phyloP scores from a whole-genome alignment of 2,113 vertebrate species.

The Oplegnathus fasciatus region DNA sequence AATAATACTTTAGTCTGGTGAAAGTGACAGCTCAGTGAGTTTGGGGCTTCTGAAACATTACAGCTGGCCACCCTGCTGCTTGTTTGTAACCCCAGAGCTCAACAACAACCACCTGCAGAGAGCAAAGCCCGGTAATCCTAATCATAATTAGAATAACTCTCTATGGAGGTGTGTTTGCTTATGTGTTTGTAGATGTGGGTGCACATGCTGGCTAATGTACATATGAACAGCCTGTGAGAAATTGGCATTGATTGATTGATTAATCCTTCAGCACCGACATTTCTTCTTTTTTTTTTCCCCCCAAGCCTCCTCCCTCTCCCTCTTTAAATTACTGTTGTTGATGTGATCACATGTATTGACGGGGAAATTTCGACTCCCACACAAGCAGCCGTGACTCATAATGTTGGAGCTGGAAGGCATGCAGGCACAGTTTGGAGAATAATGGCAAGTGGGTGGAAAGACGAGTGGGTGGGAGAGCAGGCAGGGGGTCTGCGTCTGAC shows the following conservation, averaged over 20 bases:
- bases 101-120: slow-evolving; percentile 6
- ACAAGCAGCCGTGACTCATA: slow-evolving; percentile 40
- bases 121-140: slow-evolving; percentile 1
- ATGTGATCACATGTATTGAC: slow-evolving; percentile 27
- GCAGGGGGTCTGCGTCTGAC: slow-evolving; percentile 27
- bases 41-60: background rate
- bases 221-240: background rate
- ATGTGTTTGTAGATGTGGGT: background rate
- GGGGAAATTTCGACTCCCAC: slow-evolving; percentile 25
- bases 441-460: slow-evolving; percentile 54
- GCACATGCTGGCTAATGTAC: too few relatives aligned
- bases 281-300: background rate
- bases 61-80: background rate
- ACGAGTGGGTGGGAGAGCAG: slow-evolving; percentile 21
- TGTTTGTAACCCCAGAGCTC: slow-evolving; percentile 6
- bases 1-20: background rate
- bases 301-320: background rate
- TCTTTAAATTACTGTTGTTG: slow-evolving; percentile 12
- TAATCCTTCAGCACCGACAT: background rate
- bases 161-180: background rate
- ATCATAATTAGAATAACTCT: background rate
- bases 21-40: background rate
- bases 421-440: slow-evolving; percentile 9
- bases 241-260: background rate
- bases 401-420: slow-evolving; percentile 6